These are phyloP conservation scores for Lasius platythorax DNA, from an alignment of 2,888 invertebrate species.

Conservation along the genomic window DNA sequence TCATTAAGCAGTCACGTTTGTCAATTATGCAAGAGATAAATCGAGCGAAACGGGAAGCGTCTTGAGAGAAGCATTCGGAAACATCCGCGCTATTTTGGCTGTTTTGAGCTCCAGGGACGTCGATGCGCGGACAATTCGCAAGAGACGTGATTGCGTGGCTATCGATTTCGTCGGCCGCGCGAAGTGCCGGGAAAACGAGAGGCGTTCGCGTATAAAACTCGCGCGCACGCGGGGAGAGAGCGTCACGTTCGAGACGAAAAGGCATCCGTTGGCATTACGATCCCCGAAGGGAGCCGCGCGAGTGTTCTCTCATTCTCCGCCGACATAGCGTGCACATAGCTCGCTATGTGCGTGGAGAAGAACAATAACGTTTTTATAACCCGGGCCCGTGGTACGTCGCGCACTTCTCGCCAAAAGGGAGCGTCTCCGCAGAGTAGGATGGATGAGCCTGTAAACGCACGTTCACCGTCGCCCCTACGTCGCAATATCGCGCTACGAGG, in stretches of 20 bases:
- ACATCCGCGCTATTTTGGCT: slow-evolving; percentile 4
- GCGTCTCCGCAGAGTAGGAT: slow-evolving; percentile 68
- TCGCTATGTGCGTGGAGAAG: slow-evolving; percentile 56
- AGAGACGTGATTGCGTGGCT: slow-evolving; percentile 58
- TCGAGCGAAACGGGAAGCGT: background rate
- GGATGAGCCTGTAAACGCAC: slow-evolving; percentile 73
- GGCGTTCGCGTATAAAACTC: slow-evolving; percentile 57
- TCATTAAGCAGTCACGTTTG: slow-evolving; percentile 39
- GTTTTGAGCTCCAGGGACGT: slow-evolving; percentile 4
- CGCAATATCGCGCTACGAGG: slow-evolving; percentile 72
- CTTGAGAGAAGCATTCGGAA: slow-evolving; percentile 32
- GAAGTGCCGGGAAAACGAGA: slow-evolving; percentile 45
- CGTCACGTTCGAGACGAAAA: slow-evolving; percentile 62
- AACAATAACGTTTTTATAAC: slow-evolving; percentile 77
- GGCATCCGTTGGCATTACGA: slow-evolving; percentile 58
- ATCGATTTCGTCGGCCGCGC: slow-evolving; percentile 64
- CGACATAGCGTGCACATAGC: slow-evolving; percentile 46
- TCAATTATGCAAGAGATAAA: slow-evolving; percentile 20
- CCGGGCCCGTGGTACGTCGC: slow-evolving; percentile 62
- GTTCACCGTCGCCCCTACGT: slow-evolving; percentile 63
- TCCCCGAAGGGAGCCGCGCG: slow-evolving; percentile 40
- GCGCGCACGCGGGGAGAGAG: slow-evolving; percentile 19
- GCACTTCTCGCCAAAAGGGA: slow-evolving; percentile 50
- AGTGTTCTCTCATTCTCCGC: slow-evolving; percentile 30
- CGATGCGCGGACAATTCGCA: slow-evolving; percentile 48